Conservation (phyloP, 2,888 invertebrate species). For the Leuctra nigra region DNA sequence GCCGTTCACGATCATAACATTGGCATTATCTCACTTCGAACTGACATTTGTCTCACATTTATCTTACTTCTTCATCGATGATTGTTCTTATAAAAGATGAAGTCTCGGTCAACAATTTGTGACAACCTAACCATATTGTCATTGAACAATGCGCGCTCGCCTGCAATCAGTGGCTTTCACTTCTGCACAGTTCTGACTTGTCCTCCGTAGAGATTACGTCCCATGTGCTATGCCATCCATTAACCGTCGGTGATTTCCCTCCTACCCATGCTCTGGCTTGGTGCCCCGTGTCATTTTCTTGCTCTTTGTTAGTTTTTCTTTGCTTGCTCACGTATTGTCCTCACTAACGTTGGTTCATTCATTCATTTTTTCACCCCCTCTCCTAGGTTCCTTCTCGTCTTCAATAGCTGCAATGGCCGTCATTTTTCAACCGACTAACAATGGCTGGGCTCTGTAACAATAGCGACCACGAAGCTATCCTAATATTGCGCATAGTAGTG, state of each 20-base stretch:
- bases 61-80: too few relatives aligned
- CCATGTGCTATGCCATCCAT: conserved; percentile 8
- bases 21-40: too few relatives aligned
- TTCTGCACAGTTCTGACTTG: too few relatives aligned
- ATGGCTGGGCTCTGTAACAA: conserved; percentile 19
- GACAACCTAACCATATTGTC: too few relatives aligned
- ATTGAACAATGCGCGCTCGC: too few relatives aligned
- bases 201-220: conserved; percentile 14
- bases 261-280: too few relatives aligned
- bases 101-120: too few relatives aligned
- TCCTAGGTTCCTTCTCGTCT: conserved; percentile 10
- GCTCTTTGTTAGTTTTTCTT: conserved; percentile 16
- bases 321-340: conserved; percentile 12
- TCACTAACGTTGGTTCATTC: conserved; percentile 15
- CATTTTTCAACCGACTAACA: conserved; percentile 22
- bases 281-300: conserved; percentile 17
- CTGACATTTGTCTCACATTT: too few relatives aligned
- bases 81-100: too few relatives aligned
- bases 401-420: conserved; percentile 21
- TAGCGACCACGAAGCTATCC: conserved; percentile 12
- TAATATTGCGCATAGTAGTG: neutral
- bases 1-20: too few relatives aligned
- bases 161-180: too few relatives aligned
- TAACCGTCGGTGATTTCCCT: too few relatives aligned
- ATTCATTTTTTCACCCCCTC: neutral